Evolutionary conservation across 2,888 invertebrate species (phyloP).

Genomic region (Frankliniella fusca): DNA sequence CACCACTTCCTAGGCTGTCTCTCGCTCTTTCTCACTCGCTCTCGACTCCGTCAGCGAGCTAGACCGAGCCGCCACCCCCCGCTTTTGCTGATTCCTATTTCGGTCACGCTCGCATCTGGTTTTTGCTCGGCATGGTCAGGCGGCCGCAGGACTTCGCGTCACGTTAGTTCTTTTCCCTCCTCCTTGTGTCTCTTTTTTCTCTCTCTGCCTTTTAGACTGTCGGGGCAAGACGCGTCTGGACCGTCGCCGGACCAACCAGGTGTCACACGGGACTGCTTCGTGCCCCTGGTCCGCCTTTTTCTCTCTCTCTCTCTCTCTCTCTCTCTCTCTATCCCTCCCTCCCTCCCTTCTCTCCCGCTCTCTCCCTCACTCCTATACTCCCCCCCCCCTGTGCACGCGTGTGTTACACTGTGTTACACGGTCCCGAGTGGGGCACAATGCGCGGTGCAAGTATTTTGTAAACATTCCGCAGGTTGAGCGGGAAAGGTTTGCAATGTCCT

Average conservation of each 20-base stretch:
- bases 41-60: not conserved
- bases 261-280: too few species aligned
- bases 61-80: not conserved
- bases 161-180: not conserved
- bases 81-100: not conserved
- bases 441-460: too few species aligned
- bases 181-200: not conserved
- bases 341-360: not conserved
- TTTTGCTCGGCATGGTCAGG: not conserved
- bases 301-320: not conserved
- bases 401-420: too few species aligned
- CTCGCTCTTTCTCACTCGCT: not conserved
- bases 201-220: not conserved
- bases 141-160: not conserved
- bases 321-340: not conserved
- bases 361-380: too few species aligned
- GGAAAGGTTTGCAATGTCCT: too few species aligned
- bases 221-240: too few species aligned
- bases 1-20: not conserved
- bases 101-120: not conserved
- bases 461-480: too few species aligned
- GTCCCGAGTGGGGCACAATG: too few species aligned
- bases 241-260: too few species aligned
- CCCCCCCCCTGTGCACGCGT: too few species aligned
- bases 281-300: too few species aligned